A percentile compares a stretch with the other conserved stretches of the same genome.
These are phyloP conservation scores for Spialia ferax DNA, from an alignment of 2,888 invertebrate genomes.

Conservation along the genomic window DNA sequence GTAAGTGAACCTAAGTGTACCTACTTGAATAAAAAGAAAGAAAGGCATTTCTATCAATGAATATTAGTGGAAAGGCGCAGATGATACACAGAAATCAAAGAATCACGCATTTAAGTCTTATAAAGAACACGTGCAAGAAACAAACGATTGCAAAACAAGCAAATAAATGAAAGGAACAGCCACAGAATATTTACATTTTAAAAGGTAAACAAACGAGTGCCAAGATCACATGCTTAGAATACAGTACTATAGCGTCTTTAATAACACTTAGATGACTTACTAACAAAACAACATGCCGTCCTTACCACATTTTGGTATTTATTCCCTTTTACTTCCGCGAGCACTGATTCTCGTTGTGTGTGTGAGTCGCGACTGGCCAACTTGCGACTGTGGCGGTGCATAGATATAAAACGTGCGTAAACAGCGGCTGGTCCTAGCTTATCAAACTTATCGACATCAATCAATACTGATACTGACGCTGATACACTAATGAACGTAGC, in stretches of 20 bases:
- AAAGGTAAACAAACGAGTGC: not conserved
- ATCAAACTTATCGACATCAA: slow-evolving; percentile 34
- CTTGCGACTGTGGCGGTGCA: not conserved
- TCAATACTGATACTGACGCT: slow-evolving; percentile 15
- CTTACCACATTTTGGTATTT: slow-evolving; percentile 45
- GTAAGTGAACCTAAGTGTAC: not conserved
- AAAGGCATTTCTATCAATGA: not conserved
- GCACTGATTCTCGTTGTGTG: slow-evolving; percentile 22
- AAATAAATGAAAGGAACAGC: not conserved
- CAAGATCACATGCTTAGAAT: not conserved
- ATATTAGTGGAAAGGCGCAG: not conserved
- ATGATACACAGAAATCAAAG: not conserved
- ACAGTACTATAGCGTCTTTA: not conserved
- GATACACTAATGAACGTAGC: not conserved
- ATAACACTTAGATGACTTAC: slow-evolving; percentile 25
- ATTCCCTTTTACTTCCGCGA: slow-evolving; percentile 19
- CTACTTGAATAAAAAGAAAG: not conserved
- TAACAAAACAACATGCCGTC: slow-evolving; percentile 36
- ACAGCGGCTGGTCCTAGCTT: slow-evolving; percentile 23
- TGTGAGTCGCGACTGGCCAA: slow-evolving; percentile 33
- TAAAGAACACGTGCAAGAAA: not conserved
- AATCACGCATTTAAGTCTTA: not conserved
- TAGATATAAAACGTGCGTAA: slow-evolving; percentile 17
- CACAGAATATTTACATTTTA: not conserved
- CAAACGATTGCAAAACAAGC: not conserved